These are phyloP conservation scores for Elephantulus edwardii DNA, from an alignment of 2,113 vertebrate genomes.

Conservation along the genomic window DNA sequence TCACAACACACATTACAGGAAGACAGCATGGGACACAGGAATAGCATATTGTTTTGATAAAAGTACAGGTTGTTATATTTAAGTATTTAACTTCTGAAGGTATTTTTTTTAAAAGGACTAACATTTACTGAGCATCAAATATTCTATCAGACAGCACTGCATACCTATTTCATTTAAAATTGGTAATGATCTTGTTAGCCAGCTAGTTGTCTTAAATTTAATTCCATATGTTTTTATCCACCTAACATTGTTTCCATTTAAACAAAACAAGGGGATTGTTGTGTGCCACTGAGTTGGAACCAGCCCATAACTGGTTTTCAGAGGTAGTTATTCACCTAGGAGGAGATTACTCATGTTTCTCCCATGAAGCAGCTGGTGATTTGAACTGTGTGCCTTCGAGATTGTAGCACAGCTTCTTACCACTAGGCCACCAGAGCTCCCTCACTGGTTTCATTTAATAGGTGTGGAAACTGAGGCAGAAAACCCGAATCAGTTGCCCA, in stretches of 20 bases:
- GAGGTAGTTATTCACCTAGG: too few relatives aligned
- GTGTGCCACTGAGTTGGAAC: too few relatives aligned
- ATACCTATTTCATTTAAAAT: slow-evolving; percentile 25
- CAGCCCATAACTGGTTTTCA: too few relatives aligned
- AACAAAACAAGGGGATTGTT: too few relatives aligned
- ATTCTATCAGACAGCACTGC: background rate
- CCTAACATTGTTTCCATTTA: background rate
- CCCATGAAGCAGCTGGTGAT: too few relatives aligned
- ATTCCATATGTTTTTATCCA: background rate
- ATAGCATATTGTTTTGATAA: background rate
- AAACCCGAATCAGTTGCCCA: background rate
- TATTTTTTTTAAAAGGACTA: background rate
- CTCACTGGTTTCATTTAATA: background rate
- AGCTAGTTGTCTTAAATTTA: background rate
- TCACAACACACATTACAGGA: background rate
- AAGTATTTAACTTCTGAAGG: slow-evolving; percentile 7
- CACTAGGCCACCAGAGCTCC: too few relatives aligned
- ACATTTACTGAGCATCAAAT: background rate
- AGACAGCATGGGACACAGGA: background rate
- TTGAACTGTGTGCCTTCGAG: too few relatives aligned
- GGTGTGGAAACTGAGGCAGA: background rate
- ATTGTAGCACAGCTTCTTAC: too few relatives aligned
- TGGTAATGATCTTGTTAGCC: background rate
- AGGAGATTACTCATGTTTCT: too few relatives aligned
- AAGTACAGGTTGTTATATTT: background rate